Base-by-base conservation (phyloP, 2,888 invertebrate species). In the Nemurella pictetii region DNA sequence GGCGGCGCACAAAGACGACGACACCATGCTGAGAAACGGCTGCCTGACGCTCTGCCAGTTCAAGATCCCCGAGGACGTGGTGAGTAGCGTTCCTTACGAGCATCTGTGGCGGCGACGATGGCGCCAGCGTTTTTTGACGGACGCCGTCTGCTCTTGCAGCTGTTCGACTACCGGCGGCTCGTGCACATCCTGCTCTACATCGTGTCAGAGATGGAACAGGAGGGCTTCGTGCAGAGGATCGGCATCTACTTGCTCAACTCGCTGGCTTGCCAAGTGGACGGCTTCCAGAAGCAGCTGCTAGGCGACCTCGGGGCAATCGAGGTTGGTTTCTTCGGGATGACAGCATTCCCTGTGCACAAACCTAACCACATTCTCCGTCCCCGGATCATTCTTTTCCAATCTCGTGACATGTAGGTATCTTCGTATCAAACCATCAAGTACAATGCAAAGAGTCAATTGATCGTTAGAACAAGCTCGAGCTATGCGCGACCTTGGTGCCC, bases 11-110 rank as follows among this genome's bases (percentile, higher is more conserved):
- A 93, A 94, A 86, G 93, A 94, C 36, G 97, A 98, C 89, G 95
- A 96, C 87, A 97, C 96, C 30, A 98, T 99, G 97, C 96, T 99
- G 94, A 92, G 98, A 84, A 99, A 99, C 90, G 98, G 98, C 83
- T 98, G 98, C 90, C 93, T 99, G 86, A 98, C 98, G 0, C 92
- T 99, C 73, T 98, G 98, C 89, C 97, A 98, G 91, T 98, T 98
- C 90, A 96, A 95, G 90, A 97, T 99, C 90, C 99, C 99, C 0
- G 94, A 94, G 87, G 99, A 99, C 92, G 97, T 99, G 90, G 97
- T 97, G 91, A 91, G 94, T 20, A 9, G 32, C 32, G 4, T 32
- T n/a, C n/a, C n/a, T n/a, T n/a, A n/a, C n/a, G n/a, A n/a, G n/a
- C n/a, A n/a, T n/a, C n/a, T n/a, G n/a, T n/a, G n/a, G n/a, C n/a